Conservation (phyloP, 2,888 invertebrate genomes). For the Acrobasis consociella region DNA sequence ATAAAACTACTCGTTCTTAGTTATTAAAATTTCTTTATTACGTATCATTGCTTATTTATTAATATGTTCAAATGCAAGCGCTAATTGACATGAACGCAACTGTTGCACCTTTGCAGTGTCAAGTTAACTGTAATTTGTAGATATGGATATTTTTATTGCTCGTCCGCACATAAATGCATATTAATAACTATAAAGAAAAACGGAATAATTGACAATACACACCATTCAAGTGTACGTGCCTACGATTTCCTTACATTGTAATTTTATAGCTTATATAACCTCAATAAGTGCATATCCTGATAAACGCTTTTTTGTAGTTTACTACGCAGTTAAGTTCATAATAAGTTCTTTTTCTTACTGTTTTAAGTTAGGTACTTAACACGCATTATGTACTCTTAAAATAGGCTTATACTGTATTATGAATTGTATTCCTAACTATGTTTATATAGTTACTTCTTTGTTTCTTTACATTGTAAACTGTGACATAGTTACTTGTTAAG, state of each 20-base stretch:
- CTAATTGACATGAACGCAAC: not conserved
- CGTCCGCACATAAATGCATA: not conserved
- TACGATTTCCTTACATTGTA: constrained; percentile 16
- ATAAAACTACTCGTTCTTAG: no score
- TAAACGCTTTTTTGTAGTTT: constrained; percentile 55
- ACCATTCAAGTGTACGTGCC: not conserved
- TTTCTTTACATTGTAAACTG: constrained; percentile 36
- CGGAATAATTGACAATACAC: constrained; percentile 1
- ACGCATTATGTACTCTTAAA: constrained; percentile 34
- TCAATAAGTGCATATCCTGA: constrained; percentile 25
- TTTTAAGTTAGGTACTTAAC: constrained; percentile 42
- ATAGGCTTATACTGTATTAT: not conserved
- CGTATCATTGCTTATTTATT: no score
- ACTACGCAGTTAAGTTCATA: constrained; percentile 54
- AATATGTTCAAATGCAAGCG: no score
- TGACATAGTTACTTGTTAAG: not conserved
- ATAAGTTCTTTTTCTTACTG: constrained; percentile 38
- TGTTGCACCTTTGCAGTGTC: not conserved
- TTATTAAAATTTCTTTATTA: no score
- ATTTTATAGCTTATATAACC: constrained; percentile 12
- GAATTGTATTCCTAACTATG: constrained; percentile 22
- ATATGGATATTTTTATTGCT: not conserved
- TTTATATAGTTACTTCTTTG: constrained; percentile 37
- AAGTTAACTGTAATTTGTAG: not conserved
- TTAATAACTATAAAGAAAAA: not conserved